Evolutionary conservation across 2,797 vertebrate species (phyloP).

Genomic region (Mus minutoides): DNA sequence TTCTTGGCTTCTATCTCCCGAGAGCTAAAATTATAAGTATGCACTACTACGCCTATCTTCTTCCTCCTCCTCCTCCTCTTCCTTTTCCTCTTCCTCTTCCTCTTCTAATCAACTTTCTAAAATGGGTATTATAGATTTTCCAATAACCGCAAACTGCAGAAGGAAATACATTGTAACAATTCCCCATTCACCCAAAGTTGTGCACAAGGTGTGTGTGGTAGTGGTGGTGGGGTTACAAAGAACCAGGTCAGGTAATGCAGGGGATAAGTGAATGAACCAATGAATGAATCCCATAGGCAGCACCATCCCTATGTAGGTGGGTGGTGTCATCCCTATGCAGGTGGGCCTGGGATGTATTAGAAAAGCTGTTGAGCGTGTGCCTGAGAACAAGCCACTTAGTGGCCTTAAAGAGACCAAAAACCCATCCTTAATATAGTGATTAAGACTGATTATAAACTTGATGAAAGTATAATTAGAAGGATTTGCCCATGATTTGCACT

Average conservation of each 20-base stretch:
- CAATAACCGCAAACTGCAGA: neutral
- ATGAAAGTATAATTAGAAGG: neutral
- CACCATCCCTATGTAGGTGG: neutral
- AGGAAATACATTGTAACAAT: neutral
- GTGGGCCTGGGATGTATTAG: neutral
- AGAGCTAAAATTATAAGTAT: neutral
- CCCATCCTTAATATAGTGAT: neutral
- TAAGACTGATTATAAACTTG: neutral
- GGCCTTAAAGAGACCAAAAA: neutral
- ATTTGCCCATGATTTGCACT: neutral
- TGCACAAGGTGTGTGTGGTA: neutral
- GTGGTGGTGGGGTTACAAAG: neutral
- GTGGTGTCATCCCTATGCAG: neutral
- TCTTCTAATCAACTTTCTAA: neutral
- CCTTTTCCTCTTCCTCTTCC: too few relatives aligned
- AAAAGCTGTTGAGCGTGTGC: neutral
- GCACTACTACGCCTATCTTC: neutral
- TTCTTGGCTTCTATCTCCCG: neutral
- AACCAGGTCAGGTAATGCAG: neutral
- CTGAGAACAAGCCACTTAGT: too few relatives aligned
- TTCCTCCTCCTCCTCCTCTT: neutral
- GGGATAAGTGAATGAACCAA: neutral
- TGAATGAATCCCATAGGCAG: neutral
- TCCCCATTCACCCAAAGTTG: neutral
- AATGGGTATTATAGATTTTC: neutral